Conservation (phyloP, 2,797 vertebrate species). For the Garrulus glandarius region DNA sequence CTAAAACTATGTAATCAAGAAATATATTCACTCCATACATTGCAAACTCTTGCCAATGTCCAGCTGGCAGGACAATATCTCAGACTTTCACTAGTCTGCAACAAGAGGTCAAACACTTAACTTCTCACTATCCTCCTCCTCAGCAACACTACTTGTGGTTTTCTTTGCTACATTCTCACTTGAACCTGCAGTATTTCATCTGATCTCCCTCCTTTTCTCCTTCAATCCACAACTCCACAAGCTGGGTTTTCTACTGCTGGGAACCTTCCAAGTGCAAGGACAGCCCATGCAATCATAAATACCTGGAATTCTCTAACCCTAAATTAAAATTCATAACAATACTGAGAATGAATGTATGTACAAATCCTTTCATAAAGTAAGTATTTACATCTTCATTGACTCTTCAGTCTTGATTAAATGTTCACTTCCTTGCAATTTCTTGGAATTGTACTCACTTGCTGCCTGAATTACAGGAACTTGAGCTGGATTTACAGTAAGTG, state of each 20-base stretch:
- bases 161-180: background rate
- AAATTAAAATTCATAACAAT: background rate
- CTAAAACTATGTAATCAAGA: background rate
- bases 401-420: background rate
- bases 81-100: background rate
- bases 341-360: background rate
- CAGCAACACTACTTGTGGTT: background rate
- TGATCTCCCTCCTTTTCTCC: background rate
- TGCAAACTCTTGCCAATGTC: background rate
- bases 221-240: background rate
- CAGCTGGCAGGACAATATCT: background rate
- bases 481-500: conserved; percentile 48
- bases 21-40: background rate
- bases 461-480: conserved; percentile 55
- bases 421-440: background rate
- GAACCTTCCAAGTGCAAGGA: background rate
- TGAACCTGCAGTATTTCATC: background rate
- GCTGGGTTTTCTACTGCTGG: background rate
- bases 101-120: background rate
- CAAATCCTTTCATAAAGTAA: background rate
- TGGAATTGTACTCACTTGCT: conserved; percentile 77
- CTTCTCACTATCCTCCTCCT: background rate
- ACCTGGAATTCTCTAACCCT: background rate
- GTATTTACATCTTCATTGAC: background rate
- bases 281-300: background rate